A percentile compares a stretch with the other conserved stretches of the same genome.
Conservation (phyloP, 2,888 invertebrate species). For the Tridacna gigas region DNA sequence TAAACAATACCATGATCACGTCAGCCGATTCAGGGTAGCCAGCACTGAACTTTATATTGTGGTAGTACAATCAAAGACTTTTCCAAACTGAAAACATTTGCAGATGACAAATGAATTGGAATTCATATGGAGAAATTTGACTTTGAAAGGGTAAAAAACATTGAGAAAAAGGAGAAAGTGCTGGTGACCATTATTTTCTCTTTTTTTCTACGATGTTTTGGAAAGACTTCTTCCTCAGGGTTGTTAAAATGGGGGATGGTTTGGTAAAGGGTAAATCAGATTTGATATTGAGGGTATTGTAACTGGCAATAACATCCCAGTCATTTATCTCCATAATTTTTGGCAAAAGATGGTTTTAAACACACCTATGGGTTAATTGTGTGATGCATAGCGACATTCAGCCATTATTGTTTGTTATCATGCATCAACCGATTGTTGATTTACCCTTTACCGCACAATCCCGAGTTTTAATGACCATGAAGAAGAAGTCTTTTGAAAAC, state of each 20-base stretch:
- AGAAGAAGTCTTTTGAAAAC: too few species aligned
- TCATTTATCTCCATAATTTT: constrained; percentile 34
- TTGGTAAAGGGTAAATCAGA: constrained; percentile 48
- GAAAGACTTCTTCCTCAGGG: too few species aligned
- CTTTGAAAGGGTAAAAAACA: too few species aligned
- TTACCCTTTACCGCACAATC: not conserved
- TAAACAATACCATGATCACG: constrained; percentile 42
- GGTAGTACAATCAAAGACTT: too few species aligned
- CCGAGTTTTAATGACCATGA: not conserved
- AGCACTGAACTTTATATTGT: too few species aligned
- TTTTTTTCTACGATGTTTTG: too few species aligned
- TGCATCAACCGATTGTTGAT: not conserved
- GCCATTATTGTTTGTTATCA: constrained; percentile 10
- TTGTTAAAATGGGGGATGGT: too few species aligned
- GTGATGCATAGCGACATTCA: not conserved
- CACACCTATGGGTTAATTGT: constrained; percentile 9
- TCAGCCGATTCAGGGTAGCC: constrained; percentile 1
- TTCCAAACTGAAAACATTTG: too few species aligned
- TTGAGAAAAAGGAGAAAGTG: too few species aligned
- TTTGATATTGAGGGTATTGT: constrained; percentile 53
- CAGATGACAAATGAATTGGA: too few species aligned
- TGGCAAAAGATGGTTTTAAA: constrained; percentile 44
- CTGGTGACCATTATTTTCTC: too few species aligned
- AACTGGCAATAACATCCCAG: constrained; percentile 46
- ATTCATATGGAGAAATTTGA: too few species aligned